phyloP scores from a whole-genome alignment of 2,888 invertebrate genomes.

The Ochropleura plecta region DNA sequence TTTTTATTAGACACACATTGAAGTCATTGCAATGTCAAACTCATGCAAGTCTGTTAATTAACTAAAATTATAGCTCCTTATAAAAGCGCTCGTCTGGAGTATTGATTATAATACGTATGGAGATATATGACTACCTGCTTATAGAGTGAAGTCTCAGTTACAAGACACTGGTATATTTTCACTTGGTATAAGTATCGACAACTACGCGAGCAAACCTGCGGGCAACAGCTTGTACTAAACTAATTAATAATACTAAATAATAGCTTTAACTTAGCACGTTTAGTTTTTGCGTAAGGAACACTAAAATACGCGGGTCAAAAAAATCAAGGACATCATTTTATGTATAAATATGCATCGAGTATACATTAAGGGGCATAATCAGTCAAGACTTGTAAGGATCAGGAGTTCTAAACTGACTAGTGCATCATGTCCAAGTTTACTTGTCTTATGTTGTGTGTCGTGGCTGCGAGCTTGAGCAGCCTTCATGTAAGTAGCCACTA shows the following conservation, averaged over 20 bases:
- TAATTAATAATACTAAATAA: not conserved
- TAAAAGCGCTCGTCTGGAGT: not conserved
- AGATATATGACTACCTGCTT: not conserved
- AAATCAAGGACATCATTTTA: slow-evolving; percentile 13
- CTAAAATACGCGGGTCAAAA: not conserved
- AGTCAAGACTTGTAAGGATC: slow-evolving; percentile 10
- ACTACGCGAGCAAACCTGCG: too few relatives aligned
- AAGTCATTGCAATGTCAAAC: not conserved
- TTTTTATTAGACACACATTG: not conserved
- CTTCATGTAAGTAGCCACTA: slow-evolving; percentile 45
- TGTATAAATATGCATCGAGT: slow-evolving; percentile 25
- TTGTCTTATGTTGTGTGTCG: slow-evolving; percentile 27
- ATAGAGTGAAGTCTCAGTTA: not conserved
- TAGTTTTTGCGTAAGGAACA: slow-evolving; percentile 1
- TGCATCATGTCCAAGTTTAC: slow-evolving; percentile 46
- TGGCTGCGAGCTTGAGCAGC: slow-evolving; percentile 34
- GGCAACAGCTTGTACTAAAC: too few relatives aligned
- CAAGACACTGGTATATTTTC: not conserved
- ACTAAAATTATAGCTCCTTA: not conserved
- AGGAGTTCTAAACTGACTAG: slow-evolving; percentile 2
- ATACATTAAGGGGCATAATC: slow-evolving; percentile 1
- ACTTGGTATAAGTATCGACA: too few relatives aligned
- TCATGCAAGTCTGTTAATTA: not conserved
- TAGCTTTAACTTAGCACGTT: not conserved
- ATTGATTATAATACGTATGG: not conserved